phyloP scores from a whole-genome alignment of 2,888 invertebrate genomes.

The Amphipyra tragopoginis region DNA sequence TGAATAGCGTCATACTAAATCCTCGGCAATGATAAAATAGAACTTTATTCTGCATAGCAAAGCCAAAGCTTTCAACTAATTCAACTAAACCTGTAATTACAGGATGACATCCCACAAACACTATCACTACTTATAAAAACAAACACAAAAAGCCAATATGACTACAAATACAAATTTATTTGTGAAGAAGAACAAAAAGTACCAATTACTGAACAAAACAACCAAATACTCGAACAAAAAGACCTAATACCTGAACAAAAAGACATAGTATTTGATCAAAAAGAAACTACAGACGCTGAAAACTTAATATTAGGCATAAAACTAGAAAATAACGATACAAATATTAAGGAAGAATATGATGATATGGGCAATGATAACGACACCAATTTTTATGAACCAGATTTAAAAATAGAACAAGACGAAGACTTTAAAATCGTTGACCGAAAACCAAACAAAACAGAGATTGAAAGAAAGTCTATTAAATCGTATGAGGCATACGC shows the following conservation, averaged over 20 bases:
- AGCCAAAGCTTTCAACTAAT: too few species aligned
- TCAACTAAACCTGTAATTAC: constrained; percentile 10
- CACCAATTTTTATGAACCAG: constrained; percentile 21
- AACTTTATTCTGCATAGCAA: too few species aligned
- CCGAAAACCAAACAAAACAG: background rate
- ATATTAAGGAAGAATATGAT: constrained; percentile 41
- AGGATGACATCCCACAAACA: constrained; percentile 23
- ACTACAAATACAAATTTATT: constrained; percentile 16
- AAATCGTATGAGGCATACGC: constrained; percentile 32
- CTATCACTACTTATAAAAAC: constrained; percentile 29
- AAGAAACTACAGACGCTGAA: background rate
- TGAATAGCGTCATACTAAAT: too few species aligned
- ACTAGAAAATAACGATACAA: constrained; percentile 20
- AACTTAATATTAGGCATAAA: constrained; percentile 25
- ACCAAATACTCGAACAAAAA: background rate
- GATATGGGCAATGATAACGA: constrained; percentile 20
- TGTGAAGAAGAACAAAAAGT: constrained; percentile 15
- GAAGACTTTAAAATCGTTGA: background rate
- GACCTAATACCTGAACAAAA: constrained; percentile 1
- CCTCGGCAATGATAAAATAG: too few species aligned
- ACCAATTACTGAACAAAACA: background rate
- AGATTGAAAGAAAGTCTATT: background rate
- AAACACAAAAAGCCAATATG: constrained; percentile 16
- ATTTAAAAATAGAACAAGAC: constrained; percentile 20
- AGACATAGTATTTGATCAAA: background rate